Percentiles rank a stretch among this genome's conserved stretches.
Conservation (phyloP, 2,888 invertebrate species). For the Lepeophtheirus nordmannii region DNA sequence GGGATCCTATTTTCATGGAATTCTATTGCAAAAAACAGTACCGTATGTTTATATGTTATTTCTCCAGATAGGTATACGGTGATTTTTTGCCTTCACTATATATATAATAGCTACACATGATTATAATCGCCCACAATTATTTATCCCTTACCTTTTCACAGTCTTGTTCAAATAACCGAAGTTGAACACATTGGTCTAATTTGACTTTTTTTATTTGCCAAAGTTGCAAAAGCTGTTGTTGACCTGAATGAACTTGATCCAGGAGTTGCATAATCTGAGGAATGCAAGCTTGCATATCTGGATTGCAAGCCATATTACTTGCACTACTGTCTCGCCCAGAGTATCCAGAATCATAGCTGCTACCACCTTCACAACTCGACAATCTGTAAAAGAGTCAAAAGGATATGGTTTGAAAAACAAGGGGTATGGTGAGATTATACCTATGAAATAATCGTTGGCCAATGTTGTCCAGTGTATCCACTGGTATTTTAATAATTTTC, state of each 20-base stretch:
- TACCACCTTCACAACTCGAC: slow-evolving; percentile 39
- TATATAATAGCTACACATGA: too few relatives aligned
- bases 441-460: slow-evolving; percentile 51
- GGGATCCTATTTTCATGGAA: too few relatives aligned
- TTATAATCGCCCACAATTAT: too few relatives aligned
- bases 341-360: slow-evolving; percentile 52
- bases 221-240: slow-evolving; percentile 74
- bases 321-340: slow-evolving; percentile 50
- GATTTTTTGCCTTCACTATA: too few relatives aligned
- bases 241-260: slow-evolving; percentile 64
- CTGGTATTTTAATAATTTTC: slow-evolving; percentile 77
- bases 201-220: slow-evolving; percentile 91
- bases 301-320: slow-evolving; percentile 43
- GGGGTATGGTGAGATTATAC: slow-evolving; percentile 28
- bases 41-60: too few relatives aligned
- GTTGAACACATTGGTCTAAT: slow-evolving; percentile 87
- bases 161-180: slow-evolving; percentile 87
- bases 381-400: slow-evolving; percentile 31
- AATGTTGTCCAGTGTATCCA: slow-evolving; percentile 79
- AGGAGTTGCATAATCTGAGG: slow-evolving; percentile 35
- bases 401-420: background rate
- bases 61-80: too few relatives aligned
- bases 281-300: slow-evolving; percentile 41
- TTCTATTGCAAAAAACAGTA: too few relatives aligned
- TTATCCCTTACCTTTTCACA: slow-evolving; percentile 63